phyloP scores from a whole-genome alignment of 2,113 vertebrate genomes.

The Haemorhous mexicanus region DNA sequence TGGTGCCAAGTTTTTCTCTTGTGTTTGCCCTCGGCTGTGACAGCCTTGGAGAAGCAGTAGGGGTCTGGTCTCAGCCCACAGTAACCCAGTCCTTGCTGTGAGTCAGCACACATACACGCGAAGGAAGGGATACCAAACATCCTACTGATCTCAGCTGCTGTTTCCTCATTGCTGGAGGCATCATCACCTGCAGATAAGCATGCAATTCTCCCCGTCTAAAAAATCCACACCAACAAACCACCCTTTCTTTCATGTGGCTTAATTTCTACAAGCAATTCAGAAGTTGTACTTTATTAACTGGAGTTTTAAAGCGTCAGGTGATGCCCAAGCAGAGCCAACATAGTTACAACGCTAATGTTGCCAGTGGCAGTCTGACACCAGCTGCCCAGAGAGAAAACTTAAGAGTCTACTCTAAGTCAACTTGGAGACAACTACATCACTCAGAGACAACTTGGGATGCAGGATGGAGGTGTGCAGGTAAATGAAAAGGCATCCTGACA shows the following conservation, averaged over 20 bases:
- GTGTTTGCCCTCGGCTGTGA: not conserved
- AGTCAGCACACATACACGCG: not conserved
- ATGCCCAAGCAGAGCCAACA: not conserved
- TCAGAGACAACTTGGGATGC: not conserved
- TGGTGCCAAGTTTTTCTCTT: not conserved
- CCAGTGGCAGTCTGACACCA: not conserved
- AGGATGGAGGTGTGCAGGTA: not conserved
- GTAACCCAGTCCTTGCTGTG: not conserved
- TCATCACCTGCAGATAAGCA: not conserved
- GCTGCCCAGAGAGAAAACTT: not conserved
- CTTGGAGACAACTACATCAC: not conserved
- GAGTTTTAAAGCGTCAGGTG: not conserved
- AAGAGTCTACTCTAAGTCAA: not conserved
- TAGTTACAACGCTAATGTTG: not conserved
- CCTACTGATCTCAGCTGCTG: accelerated
- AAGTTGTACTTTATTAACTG: not conserved
- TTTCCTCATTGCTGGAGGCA: not conserved
- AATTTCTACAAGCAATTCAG: not conserved
- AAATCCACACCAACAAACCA: not conserved
- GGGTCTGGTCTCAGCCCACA: not conserved
- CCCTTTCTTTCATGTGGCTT: not conserved
- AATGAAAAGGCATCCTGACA: not conserved
- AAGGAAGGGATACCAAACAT: not conserved
- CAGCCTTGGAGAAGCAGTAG: not conserved
- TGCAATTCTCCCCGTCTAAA: not conserved